These are phyloP conservation scores for Elephantulus edwardii DNA, from an alignment of 2,113 vertebrate genomes.

Conservation along the genomic window DNA sequence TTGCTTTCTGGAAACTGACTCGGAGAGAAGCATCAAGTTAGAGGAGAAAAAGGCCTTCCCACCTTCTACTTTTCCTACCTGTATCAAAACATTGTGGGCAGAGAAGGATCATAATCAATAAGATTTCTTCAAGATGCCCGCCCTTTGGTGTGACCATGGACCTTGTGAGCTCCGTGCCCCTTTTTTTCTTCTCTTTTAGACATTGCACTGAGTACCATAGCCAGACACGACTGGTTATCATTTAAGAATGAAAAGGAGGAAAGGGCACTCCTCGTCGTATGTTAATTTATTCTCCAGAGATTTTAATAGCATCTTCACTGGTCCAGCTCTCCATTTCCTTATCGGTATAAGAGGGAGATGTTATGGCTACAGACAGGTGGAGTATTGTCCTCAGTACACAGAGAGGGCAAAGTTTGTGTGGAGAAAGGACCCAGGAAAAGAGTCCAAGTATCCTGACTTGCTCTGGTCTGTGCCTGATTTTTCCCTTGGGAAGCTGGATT, in stretches of 20 bases:
- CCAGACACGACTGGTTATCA: not conserved
- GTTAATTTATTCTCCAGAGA: constrained; percentile 26
- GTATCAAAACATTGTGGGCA: not conserved
- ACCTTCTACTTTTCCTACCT: not conserved
- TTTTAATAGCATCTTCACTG: not conserved
- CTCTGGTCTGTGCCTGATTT: not conserved
- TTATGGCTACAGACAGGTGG: not conserved
- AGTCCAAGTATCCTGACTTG: not conserved
- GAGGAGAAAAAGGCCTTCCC: not conserved
- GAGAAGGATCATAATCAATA: not conserved
- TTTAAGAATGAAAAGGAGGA: not conserved
- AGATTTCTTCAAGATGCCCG: not conserved
- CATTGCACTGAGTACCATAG: not conserved
- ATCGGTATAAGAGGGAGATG: not conserved
- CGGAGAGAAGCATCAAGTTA: too few relatives aligned
- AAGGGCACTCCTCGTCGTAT: not conserved
- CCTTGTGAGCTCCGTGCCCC: not conserved
- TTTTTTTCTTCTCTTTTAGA: not conserved
- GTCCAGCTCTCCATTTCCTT: not conserved
- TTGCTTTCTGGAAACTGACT: not conserved
- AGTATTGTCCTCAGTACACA: not conserved
- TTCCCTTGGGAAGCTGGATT: not conserved
- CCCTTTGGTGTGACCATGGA: not conserved
- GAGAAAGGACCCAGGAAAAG: not conserved
- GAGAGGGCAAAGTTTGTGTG: not conserved